Conservation (phyloP, 2,113 vertebrate species). For the Furnarius figulus region DNA sequence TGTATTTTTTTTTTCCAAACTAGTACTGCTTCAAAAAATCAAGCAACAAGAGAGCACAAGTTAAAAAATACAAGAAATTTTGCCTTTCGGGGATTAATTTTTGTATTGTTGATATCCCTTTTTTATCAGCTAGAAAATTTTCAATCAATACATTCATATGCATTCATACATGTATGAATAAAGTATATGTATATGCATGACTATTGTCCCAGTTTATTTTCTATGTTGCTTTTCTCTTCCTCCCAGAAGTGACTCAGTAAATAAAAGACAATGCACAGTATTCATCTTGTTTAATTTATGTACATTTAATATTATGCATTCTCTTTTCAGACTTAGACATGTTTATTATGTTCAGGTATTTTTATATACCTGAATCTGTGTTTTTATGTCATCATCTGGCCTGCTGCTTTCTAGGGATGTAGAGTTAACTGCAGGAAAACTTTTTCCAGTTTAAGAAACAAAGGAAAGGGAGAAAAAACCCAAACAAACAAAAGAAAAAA, state of each 20-base stretch:
- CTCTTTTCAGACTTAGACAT: fast-evolving
- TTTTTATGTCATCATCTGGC: not conserved
- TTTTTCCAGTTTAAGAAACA: not conserved
- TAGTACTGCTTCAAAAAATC: slow-evolving; percentile 7
- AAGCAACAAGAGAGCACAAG: slow-evolving; percentile 7
- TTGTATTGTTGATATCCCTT: not conserved
- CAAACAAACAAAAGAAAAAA: not conserved
- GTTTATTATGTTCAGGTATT: not conserved
- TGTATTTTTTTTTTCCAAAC: not conserved
- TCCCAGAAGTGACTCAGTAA: not conserved
- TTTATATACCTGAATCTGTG: not conserved
- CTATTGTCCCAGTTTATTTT: not conserved
- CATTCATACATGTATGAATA: not conserved
- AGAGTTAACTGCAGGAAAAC: not conserved
- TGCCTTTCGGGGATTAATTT: not conserved
- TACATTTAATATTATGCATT: not conserved
- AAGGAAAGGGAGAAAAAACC: not conserved
- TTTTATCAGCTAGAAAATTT: not conserved
- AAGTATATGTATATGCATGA: not conserved
- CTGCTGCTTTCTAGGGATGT: not conserved
- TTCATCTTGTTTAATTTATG: not conserved
- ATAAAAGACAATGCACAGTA: not conserved
- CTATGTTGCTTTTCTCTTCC: not conserved
- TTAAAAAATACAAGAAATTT: not conserved
- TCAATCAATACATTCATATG: not conserved